Conservation (phyloP, 2,113 vertebrate genomes). For the Dromaius novaehollandiae region DNA sequence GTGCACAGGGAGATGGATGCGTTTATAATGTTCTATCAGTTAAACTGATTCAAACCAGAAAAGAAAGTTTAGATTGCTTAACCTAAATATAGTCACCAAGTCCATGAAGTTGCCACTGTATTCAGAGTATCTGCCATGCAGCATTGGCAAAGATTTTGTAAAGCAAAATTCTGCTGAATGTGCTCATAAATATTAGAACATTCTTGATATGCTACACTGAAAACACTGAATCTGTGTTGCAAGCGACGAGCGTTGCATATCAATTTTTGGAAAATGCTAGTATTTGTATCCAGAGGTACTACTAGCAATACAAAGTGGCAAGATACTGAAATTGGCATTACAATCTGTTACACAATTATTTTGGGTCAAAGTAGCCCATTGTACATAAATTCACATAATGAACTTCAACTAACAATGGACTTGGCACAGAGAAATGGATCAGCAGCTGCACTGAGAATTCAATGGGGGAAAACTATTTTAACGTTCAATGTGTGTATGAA, state of each 20-base stretch:
- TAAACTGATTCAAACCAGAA: constrained; percentile 5
- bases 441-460: constrained; percentile 56
- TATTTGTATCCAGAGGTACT: constrained; percentile 41
- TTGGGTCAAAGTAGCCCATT: constrained; percentile 56
- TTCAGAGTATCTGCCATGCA: neutral
- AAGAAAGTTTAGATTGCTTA: constrained; percentile 10
- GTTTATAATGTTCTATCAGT: constrained; percentile 18
- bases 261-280: constrained; percentile 45
- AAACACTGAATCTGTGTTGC: constrained; percentile 30
- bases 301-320: constrained; percentile 45
- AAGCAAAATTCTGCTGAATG: constrained; percentile 48
- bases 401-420: constrained; percentile 47
- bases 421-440: constrained; percentile 46
- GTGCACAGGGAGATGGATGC: constrained; percentile 1
- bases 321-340: constrained; percentile 47
- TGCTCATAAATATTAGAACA: constrained; percentile 65
- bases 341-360: constrained; percentile 46
- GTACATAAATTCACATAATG: constrained; percentile 63
- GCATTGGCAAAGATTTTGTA: constrained; percentile 15
- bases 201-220: constrained; percentile 12
- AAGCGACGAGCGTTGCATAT: constrained; percentile 11
- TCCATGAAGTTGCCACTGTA: neutral
- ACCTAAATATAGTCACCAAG: constrained; percentile 51
- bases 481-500: constrained; percentile 20
- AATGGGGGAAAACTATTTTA: constrained; percentile 39